Conservation (phyloP, 2,888 invertebrate species). For the Encarsia formosa region DNA sequence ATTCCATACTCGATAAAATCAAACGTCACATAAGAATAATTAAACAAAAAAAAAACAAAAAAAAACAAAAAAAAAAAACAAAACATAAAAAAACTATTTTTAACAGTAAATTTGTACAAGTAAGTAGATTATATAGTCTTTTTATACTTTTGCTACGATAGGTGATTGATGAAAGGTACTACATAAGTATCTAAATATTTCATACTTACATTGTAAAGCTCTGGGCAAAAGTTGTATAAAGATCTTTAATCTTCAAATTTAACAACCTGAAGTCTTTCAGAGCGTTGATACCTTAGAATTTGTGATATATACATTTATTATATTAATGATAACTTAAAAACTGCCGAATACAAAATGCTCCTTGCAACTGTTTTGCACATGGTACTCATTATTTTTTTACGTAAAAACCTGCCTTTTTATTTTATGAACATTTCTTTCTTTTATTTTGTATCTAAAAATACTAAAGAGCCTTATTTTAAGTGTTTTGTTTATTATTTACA, state of each 20-base stretch:
- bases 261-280: conserved; percentile 24
- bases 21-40: too few relatives aligned
- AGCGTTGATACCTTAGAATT: conserved; percentile 27
- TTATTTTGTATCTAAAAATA: conserved; percentile 16
- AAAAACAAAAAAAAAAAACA: too few relatives aligned
- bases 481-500: conserved; percentile 19
- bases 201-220: conserved; percentile 2
- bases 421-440: conserved; percentile 1
- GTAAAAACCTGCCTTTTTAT: neutral
- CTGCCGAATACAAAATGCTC: conserved; percentile 11
- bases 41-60: too few relatives aligned
- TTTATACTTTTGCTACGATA: neutral
- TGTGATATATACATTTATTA: conserved; percentile 34
- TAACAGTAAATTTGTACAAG: too few relatives aligned
- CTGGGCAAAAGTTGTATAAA: conserved; percentile 7
- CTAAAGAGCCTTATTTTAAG: conserved; percentile 24
- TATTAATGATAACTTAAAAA: conserved; percentile 28
- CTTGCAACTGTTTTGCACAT: conserved; percentile 1
- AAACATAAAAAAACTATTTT: too few relatives aligned
- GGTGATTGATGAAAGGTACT: neutral
- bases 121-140: neutral
- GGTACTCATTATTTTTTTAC: conserved; percentile 9
- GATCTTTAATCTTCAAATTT: neutral
- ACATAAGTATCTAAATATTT: neutral
- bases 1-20: too few relatives aligned